These are phyloP conservation scores for Gallinago stenura DNA, from an alignment of 2,797 vertebrate species.

Conservation along the genomic window DNA sequence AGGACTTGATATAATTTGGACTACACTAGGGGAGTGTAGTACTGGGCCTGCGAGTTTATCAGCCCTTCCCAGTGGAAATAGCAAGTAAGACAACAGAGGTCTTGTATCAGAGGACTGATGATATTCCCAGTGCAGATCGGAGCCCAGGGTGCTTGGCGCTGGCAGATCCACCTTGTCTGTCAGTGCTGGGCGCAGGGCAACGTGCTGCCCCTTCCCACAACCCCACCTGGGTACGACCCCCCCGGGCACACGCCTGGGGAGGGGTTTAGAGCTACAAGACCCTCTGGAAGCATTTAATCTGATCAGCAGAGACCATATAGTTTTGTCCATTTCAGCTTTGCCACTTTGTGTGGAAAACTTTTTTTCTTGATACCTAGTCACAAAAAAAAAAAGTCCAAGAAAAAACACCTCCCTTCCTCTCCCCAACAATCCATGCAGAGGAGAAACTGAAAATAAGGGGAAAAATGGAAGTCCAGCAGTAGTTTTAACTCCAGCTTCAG, in stretches of 20 bases:
- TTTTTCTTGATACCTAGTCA: neutral
- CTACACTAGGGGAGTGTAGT: neutral
- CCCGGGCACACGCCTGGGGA: neutral
- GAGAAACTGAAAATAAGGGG: neutral
- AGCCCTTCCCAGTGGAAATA: neutral
- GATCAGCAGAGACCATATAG: neutral
- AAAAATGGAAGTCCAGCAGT: neutral
- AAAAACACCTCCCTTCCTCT: neutral
- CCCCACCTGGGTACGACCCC: neutral
- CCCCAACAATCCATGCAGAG: neutral
- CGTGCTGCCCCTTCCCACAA: rapidly evolving
- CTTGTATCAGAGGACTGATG: neutral
- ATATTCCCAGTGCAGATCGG: neutral
- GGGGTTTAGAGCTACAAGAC: neutral
- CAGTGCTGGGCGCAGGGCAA: neutral
- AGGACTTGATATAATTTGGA: neutral
- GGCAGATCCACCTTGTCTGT: rapidly evolving
- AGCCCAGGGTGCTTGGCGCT: neutral
- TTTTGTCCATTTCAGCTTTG: neutral
- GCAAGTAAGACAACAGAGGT: neutral
- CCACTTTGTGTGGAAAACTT: neutral
- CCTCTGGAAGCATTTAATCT: neutral
- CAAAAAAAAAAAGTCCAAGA: neutral
- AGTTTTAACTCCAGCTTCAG: neutral
- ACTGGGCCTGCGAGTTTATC: neutral